Percentiles rank a stretch among this genome's conserved stretches.
Conservation (phyloP, 2,113 vertebrate species). For the Triplophysa tibetana region DNA sequence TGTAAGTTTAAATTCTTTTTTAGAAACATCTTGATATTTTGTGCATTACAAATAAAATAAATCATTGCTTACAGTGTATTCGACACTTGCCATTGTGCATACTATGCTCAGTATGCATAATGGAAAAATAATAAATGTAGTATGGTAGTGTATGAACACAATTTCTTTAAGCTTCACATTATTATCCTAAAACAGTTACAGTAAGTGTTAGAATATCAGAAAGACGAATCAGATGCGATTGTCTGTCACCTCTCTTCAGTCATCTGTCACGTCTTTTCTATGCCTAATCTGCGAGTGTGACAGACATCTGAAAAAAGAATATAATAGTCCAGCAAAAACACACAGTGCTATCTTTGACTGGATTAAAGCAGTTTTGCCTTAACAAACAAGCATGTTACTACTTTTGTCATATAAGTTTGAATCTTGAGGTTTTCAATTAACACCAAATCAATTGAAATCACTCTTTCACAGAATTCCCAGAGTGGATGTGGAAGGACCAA, state of each 20-base stretch:
- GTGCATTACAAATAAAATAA: too few relatives aligned
- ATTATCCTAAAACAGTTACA: background rate
- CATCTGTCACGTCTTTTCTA: too few relatives aligned
- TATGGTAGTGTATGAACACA: too few relatives aligned
- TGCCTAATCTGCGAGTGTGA: background rate
- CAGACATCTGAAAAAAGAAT: background rate
- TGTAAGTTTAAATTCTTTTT: too few relatives aligned
- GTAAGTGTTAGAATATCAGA: background rate
- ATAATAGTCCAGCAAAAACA: background rate
- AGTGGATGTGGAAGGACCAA: conserved; percentile 43
- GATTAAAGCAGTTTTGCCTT: too few relatives aligned
- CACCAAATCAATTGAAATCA: background rate
- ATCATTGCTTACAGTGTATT: too few relatives aligned
- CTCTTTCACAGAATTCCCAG: conserved; percentile 57
- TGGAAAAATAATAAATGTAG: too few relatives aligned
- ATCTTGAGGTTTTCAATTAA: too few relatives aligned
- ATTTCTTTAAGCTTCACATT: background rate
- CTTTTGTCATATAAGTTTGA: background rate
- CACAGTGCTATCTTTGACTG: background rate
- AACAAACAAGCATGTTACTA: too few relatives aligned
- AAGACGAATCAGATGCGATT: background rate
- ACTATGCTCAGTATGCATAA: background rate
- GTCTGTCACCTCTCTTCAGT: background rate
- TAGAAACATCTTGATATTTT: too few relatives aligned
- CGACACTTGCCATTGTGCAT: too few relatives aligned